Base-by-base conservation (phyloP, 1,140 invertebrate genomes). In the Drosophila nigromelanica region DNA sequence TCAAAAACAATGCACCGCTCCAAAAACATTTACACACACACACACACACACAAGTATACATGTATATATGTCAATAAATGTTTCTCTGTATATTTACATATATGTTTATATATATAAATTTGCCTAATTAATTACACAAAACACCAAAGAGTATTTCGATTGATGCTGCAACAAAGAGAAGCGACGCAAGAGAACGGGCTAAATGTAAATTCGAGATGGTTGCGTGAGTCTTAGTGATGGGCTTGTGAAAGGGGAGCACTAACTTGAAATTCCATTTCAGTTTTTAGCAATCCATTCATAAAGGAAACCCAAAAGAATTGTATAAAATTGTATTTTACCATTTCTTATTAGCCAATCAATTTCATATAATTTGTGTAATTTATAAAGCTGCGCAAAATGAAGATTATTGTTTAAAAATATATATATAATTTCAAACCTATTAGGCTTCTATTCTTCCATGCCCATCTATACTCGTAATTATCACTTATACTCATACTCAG, bases 61-160 rank as follows among this genome's bases (percentile, higher is more conserved):
- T 14, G 8, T 42, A 59, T 12, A 51, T 0, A 45, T 18, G 51
- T 21, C 24, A 5, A 58, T 55, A 37, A 5, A 18, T 24, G 37
- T 39, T 12, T 10, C 14, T 11, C 15, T 18, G 42, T 15, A 27
- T 39, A 48, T 64, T 18, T 42, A 40, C 58, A 30, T 47, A 37
- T 74, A 21, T 62, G 42, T 47, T 50, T 64, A 61, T 72, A 62
- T 62, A 62, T 76, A 87, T 76, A 71, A 87, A 87, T 89, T 87
- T 87, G 82, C 75, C 78, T 87, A 87, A 87, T 87, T 87, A 87
- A 87, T 87, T 87, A 82, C 82, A 81, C 60, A 78, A 81, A 80
- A 80, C 62, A 80, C 52, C 56, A 68, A 71, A 59, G 72, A 51
- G 66, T 52, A 64, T 59, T 61, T 48, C 39, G 50, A 43, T 52